phyloP scores from a whole-genome alignment of 1,140 invertebrate species.

The Camponotus floridanus region DNA sequence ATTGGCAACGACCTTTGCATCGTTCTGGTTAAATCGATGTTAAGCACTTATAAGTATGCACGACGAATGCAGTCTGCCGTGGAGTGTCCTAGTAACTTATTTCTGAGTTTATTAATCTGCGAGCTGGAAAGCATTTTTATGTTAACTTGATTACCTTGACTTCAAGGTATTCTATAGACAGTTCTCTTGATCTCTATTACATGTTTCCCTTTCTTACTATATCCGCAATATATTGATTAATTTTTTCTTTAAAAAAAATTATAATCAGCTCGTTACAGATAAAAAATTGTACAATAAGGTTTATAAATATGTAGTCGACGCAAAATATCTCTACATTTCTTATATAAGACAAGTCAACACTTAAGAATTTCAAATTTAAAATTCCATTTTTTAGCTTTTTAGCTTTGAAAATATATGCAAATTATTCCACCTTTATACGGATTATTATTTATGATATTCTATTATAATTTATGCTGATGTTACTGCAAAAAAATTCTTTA shows the following conservation, averaged over 20 bases:
- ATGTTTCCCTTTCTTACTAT: neutral
- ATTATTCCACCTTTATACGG: neutral
- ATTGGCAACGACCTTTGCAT: neutral
- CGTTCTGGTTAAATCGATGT: slow-evolving; percentile 3
- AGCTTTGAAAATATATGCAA: neutral
- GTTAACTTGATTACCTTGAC: neutral
- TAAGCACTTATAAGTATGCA: neutral
- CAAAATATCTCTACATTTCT: neutral
- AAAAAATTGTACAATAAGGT: neutral
- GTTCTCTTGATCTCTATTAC: neutral
- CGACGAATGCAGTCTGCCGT: neutral
- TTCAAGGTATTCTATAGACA: neutral
- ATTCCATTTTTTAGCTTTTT: neutral
- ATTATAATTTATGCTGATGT: neutral
- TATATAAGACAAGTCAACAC: neutral
- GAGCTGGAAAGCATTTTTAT: neutral
- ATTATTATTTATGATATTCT: neutral
- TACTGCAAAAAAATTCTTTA: neutral
- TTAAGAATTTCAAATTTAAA: neutral
- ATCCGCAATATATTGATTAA: no score
- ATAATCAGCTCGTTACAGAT: neutral
- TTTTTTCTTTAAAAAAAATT: neutral
- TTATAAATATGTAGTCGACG: neutral
- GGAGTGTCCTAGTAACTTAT: neutral
- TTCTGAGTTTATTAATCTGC: slow-evolving; percentile 17